Conservation (phyloP, 1,140 invertebrate genomes). For the Camponotus floridanus region DNA sequence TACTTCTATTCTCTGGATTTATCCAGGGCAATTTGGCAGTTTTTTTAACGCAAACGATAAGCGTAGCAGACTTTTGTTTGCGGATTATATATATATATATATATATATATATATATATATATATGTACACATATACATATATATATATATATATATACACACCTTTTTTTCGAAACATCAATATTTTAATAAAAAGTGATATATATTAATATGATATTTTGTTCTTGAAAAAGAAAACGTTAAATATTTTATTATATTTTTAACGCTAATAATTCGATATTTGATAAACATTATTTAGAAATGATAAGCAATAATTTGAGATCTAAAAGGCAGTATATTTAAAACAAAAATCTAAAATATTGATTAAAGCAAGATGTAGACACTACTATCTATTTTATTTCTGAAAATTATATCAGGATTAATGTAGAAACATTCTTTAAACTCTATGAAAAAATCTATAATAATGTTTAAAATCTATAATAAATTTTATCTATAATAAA, state of each 20-base stretch:
- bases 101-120: too few relatives aligned
- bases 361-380: not conserved
- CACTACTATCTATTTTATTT: not conserved
- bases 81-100: not conserved
- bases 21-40: conserved; percentile 26
- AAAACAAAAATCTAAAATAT: not conserved
- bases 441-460: not conserved
- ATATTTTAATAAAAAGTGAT: conserved; percentile 21
- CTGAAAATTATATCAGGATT: not conserved
- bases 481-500: not conserved
- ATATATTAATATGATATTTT: not conserved
- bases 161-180: conserved; percentile 31
- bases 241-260: not conserved
- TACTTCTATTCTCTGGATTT: not conserved
- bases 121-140: too few relatives aligned
- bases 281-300: not conserved
- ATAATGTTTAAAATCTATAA: too few relatives aligned
- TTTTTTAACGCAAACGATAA: conserved; percentile 26
- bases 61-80: not conserved
- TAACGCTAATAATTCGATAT: not conserved
- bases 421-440: not conserved
- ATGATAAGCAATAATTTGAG: not conserved
- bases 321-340: not conserved
- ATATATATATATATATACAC: too few relatives aligned
- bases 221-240: not conserved